Percentiles rank a stretch among this genome's conserved stretches.
Evolutionary conservation across 2,113 vertebrate genomes (phyloP).

Genomic region (Felis chaus): DNA sequence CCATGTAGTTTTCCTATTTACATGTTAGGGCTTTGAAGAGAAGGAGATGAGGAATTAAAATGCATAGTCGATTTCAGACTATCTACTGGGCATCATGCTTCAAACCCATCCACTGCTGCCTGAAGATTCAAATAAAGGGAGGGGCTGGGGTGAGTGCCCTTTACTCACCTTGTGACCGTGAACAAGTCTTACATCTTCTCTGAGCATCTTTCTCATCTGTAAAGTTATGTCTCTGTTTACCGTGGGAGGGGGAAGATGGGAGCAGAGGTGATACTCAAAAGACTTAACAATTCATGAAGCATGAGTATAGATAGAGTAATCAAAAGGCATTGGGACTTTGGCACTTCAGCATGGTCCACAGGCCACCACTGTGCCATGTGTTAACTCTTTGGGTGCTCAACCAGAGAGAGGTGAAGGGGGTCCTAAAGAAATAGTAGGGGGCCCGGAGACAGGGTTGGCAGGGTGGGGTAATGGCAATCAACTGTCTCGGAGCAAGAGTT

Average conservation of each 20-base stretch:
- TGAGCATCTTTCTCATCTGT: neutral
- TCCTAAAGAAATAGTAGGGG: neutral
- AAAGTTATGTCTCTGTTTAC: neutral
- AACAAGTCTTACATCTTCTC: neutral
- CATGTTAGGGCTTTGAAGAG: neutral
- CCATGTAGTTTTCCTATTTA: neutral
- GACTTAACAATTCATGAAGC: neutral
- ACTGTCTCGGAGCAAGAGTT: neutral
- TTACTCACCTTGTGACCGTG: neutral
- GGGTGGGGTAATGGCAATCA: neutral
- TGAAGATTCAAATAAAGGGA: neutral
- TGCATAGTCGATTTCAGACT: neutral
- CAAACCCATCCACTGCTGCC: neutral
- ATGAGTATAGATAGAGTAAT: neutral
- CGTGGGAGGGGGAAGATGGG: neutral
- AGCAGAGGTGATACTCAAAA: neutral
- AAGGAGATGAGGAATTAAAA: neutral
- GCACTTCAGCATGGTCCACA: neutral
- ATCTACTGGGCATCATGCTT: neutral
- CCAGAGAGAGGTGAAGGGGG: neutral
- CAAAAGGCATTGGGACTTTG: neutral
- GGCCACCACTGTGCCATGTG: too few species aligned
- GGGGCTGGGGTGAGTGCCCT: accelerated
- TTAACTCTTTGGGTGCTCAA: neutral
- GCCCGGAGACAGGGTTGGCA: neutral